Percentiles rank a stretch among this genome's conserved stretches.
These are phyloP conservation scores for Scalopus aquaticus DNA, from an alignment of 2,113 vertebrate species.

Conservation along the genomic window DNA sequence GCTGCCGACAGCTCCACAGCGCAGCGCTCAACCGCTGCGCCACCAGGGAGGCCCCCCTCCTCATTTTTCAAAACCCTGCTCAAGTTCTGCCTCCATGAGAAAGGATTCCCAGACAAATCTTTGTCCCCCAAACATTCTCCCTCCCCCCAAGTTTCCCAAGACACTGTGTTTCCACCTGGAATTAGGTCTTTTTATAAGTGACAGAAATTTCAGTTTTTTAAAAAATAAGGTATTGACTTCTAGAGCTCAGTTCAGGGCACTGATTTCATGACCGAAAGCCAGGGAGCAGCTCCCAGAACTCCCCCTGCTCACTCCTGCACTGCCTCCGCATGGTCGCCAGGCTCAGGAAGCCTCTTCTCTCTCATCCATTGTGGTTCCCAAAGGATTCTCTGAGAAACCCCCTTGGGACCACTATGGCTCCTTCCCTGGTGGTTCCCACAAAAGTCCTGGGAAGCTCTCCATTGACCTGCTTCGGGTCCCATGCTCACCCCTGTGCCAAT, in stretches of 20 bases:
- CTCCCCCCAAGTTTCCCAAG: not conserved
- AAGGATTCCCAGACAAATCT: not conserved
- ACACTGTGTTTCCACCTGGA: not conserved
- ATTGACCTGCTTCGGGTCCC: not conserved
- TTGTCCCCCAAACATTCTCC: not conserved
- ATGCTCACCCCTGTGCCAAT: not conserved
- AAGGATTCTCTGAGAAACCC: not conserved
- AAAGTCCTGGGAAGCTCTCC: not conserved
- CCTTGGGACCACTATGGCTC: not conserved
- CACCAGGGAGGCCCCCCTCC: too few relatives aligned
- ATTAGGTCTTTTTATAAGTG: not conserved
- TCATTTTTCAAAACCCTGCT: not conserved
- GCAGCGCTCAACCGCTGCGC: too few relatives aligned
- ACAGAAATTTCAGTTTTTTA: not conserved
- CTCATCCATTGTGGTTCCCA: not conserved
- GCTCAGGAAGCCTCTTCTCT: not conserved
- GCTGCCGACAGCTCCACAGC: too few relatives aligned
- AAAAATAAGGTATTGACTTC: not conserved
- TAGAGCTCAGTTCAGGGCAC: not conserved
- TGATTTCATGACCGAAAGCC: not conserved
- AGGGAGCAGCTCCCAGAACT: not conserved
- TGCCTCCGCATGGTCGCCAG: not conserved
- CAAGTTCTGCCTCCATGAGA: not conserved
- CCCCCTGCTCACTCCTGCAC: not conserved
- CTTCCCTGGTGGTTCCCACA: not conserved